Base-by-base conservation (phyloP, 2,888 invertebrate genomes). In the Cheilosia impressa region DNA sequence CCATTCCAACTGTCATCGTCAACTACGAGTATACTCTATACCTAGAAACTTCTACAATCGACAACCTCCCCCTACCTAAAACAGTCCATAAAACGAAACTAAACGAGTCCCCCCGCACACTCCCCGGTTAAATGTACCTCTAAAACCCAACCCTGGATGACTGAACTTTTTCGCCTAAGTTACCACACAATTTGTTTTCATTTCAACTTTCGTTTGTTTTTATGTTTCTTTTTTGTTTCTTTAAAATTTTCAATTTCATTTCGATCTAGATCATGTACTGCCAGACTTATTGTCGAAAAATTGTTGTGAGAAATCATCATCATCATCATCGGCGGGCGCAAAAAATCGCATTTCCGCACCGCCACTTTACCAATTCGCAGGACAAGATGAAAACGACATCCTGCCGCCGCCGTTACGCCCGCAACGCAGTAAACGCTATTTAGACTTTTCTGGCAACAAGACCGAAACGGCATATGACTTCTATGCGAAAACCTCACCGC, bases 261-360 rank as follows among this genome's bases (percentile, higher is more conserved):
- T 88, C 43, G 66, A 68, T 87, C 34, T 82, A 89, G 89, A 88
- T 82, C 83, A 88, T 66, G 81, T 87, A 19, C 87, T 89, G 75
- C 88, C 88, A 77, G 89, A 88, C 79, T 38, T 88, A 66, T 69
- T 88, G 63, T 85, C 88, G 60, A 79, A 77, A 75, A 81, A 68
- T 72, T 87, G 81, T 38, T 84, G 77, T 66, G 75, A 84, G 45
- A 83, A 78, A 69, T 66, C 65, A 53, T 57, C 63, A 69, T 66
- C 65, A 53, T 57, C 63, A 34, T 41, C 65, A 53, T 47, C 63
- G 27, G 55, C 69, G 38, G 65, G 47, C 4, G 53, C 80, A 52
- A 63, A 76, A 17, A 62, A 71, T 53, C 76, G 79, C 17, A 57
- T 66, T 50, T 79, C 72, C 34, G 57, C 68, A 31, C 73, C 77